Conservation (phyloP, 2,797 vertebrate species). For the Argya squamiceps region DNA sequence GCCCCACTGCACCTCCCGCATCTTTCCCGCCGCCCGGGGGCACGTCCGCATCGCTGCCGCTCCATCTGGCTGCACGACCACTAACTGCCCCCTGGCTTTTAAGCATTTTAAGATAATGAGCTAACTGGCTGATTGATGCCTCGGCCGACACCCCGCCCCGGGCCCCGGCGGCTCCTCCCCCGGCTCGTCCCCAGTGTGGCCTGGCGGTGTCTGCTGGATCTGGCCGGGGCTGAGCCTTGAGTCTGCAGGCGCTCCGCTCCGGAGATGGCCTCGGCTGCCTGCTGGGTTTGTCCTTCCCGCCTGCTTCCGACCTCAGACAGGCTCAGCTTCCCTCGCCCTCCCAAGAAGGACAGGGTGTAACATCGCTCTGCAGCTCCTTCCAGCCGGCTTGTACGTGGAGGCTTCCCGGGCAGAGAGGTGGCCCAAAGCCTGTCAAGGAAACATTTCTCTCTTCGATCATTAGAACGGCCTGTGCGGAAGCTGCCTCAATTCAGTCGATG, state of each 20-base stretch:
- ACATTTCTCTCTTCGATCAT: background rate
- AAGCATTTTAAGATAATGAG: background rate
- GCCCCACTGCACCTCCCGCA: too few relatives aligned
- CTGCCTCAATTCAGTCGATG: background rate
- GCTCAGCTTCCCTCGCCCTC: background rate
- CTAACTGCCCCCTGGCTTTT: background rate
- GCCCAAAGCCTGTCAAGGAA: background rate
- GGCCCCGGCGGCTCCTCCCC: background rate
- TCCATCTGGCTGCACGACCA: too few relatives aligned
- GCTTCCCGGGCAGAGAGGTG: background rate
- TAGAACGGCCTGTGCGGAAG: background rate
- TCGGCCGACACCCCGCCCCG: too few relatives aligned
- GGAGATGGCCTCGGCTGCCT: background rate
- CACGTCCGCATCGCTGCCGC: too few relatives aligned
- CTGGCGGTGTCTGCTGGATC: fast-evolving
- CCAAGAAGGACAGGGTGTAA: background rate
- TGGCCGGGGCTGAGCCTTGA: fast-evolving
- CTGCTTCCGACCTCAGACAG: fast-evolving
- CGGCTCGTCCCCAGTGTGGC: background rate
- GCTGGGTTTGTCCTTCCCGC: background rate
- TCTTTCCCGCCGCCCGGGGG: fast-evolving
- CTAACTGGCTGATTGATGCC: too few relatives aligned
- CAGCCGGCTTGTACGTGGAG: fast-evolving
- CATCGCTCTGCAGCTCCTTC: background rate
- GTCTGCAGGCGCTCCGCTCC: background rate